Base-by-base conservation (phyloP, 2,888 invertebrate species). In the Lepeophtheirus nordmannii region DNA sequence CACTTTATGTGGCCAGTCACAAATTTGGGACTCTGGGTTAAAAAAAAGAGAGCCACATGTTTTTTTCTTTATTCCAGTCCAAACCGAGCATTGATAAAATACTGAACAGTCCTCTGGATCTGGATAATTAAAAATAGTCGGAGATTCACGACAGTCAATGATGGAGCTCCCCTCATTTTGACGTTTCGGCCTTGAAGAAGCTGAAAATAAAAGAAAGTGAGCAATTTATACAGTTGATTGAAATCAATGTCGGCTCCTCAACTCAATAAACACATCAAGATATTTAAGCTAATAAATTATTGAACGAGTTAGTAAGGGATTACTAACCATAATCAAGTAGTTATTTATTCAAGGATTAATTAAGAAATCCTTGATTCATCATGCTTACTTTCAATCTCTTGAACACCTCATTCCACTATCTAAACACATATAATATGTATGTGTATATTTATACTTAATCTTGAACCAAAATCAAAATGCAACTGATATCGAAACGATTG, bases 41-140 rank as follows among this genome's bases (percentile, higher is more conserved):
- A 63, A 63, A 30, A 46, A 63, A 11, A 63, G 22, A 11, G 56
- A 23, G 5, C 63, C 63, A 37, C 63, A 63, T 8, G 63, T 46
- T 38, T 63, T 63, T 63, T 56, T 63, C 22, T 56, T 17, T n/a
- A 63, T 41, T 23, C 63, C 63, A 23, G 63, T 30, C 63, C 63
- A 63, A 30, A 46, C 63, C 20, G 63, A 63, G 22, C 63, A 63
- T 22, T 63, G 63, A 56, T 63, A 63, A 30, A 63, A 63, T 17
- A 37, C 10, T 38, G 46, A 17, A 56, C 63, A 63, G 23, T 63
- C 63, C 10, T 56, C 46, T 17, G 63, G 63, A 40, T 63, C 63
- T 17, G 63, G 63, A n/a, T 30, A 63, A 30, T 63, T 46, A 23
- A 37, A 22, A 1, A 53, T 22, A n/a, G 20, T 22, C 10, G 46